A percentile compares a stretch with the other conserved stretches of the same genome.
These are phyloP conservation scores for Hoplias malabaricus DNA, from an alignment of 2,113 vertebrate species.

Conservation along the genomic window DNA sequence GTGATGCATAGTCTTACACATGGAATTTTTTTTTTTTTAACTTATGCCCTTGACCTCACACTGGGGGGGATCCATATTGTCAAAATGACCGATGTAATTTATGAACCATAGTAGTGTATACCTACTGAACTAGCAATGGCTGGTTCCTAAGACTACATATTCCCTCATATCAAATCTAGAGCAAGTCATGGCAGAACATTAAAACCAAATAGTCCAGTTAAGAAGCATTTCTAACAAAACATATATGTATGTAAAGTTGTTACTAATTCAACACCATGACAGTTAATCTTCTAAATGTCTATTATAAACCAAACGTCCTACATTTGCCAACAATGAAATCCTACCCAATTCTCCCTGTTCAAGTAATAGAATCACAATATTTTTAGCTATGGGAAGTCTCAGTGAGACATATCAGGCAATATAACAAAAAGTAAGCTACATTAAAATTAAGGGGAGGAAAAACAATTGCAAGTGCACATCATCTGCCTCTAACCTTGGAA, in stretches of 20 bases:
- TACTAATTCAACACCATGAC: not conserved
- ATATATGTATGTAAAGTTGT: not conserved
- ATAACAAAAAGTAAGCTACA: not conserved
- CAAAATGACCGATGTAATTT: not conserved
- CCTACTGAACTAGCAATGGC: not conserved
- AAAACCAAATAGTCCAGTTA: not conserved
- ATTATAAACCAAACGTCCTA: not conserved
- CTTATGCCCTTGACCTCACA: not conserved
- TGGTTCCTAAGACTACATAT: not conserved
- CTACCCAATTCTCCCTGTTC: not conserved
- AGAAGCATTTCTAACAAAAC: constrained; percentile 10
- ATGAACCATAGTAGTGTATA: not conserved
- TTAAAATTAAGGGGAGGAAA: not conserved
- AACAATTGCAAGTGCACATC: not conserved
- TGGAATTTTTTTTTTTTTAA: not conserved
- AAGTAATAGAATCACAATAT: not conserved
- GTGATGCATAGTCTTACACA: not conserved
- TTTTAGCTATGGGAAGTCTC: not conserved
- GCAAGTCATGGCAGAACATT: not conserved
- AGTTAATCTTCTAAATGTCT: not conserved
- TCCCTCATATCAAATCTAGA: not conserved
- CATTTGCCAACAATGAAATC: not conserved
- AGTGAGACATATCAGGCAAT: not conserved
- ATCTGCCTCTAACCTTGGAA: not conserved
- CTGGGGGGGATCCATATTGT: not conserved